phyloP scores from a whole-genome alignment of 2,888 invertebrate species.

The Drosophila heteroneura region DNA sequence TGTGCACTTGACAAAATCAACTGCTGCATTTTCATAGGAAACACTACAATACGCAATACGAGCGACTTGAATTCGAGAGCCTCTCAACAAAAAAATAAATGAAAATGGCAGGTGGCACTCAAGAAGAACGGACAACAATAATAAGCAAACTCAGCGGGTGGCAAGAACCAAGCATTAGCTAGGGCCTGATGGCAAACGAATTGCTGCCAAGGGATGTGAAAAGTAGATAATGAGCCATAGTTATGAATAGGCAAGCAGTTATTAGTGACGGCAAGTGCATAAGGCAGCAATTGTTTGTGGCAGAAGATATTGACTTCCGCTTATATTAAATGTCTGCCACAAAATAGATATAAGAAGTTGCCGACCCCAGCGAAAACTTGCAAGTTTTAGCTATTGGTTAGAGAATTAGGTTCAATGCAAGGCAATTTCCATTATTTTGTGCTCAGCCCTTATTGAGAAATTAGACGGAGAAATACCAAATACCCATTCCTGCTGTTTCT shows the following conservation, averaged over 20 bases:
- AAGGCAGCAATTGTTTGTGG: conserved; percentile 1
- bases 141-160: conserved; percentile 62
- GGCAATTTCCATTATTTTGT: not conserved
- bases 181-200: conserved; percentile 25
- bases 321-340: not conserved
- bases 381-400: not conserved
- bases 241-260: not conserved
- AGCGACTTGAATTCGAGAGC: conserved; percentile 15
- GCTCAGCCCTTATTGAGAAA: not conserved
- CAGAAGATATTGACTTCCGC: conserved; percentile 7
- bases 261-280: conserved; percentile 12
- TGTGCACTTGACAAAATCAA: conserved; percentile 52
- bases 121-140: conserved; percentile 42
- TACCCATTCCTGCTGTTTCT: no score
- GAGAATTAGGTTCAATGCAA: not conserved
- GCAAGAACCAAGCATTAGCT: not conserved
- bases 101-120: conserved; percentile 54
- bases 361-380: not conserved
- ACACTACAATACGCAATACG: conserved; percentile 22
- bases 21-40: conserved; percentile 57
- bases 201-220: conserved; percentile 21
- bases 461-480: not conserved
- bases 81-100: conserved; percentile 3
- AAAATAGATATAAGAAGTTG: not conserved
- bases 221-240: conserved; percentile 23